Conservation (phyloP, 2,113 vertebrate genomes). For the Orientallactaga bullata region DNA sequence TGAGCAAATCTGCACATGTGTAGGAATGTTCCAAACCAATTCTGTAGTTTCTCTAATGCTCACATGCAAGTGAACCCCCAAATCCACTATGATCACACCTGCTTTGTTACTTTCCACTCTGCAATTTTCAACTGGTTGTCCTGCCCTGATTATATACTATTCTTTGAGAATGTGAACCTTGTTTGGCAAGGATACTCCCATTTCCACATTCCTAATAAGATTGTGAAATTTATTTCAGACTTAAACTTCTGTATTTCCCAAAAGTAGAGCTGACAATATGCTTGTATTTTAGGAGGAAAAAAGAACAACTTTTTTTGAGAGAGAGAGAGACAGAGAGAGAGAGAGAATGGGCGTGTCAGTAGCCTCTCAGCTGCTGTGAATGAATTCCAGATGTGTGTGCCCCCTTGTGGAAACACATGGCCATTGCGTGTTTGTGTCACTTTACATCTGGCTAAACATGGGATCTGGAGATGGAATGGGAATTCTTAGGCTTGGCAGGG, state of each 20-base stretch:
- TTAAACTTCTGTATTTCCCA: background rate
- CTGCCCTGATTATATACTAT: background rate
- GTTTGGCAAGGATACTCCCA: background rate
- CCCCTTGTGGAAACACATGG: too few species aligned
- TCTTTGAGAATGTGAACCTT: background rate
- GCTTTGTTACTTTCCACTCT: background rate
- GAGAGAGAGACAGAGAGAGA: too few species aligned
- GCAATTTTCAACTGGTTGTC: background rate
- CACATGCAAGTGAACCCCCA: background rate
- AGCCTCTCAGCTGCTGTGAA: too few species aligned
- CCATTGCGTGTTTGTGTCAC: too few species aligned
- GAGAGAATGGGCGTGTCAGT: too few species aligned
- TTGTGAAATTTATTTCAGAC: slow-evolving; percentile 24
- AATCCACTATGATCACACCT: background rate
- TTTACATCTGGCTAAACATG: too few species aligned
- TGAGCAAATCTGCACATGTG: background rate
- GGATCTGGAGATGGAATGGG: too few species aligned
- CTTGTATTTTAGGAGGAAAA: background rate
- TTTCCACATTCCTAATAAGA: background rate
- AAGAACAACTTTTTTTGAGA: background rate
- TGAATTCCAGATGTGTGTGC: too few species aligned
- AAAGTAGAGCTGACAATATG: background rate
- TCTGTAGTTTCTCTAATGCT: background rate
- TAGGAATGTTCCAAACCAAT: background rate
- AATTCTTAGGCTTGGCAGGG: too few species aligned